Percentiles rank a stretch among this genome's conserved stretches.
phyloP scores from a whole-genome alignment of 2,888 invertebrate genomes.

The Icerya purchasi region DNA sequence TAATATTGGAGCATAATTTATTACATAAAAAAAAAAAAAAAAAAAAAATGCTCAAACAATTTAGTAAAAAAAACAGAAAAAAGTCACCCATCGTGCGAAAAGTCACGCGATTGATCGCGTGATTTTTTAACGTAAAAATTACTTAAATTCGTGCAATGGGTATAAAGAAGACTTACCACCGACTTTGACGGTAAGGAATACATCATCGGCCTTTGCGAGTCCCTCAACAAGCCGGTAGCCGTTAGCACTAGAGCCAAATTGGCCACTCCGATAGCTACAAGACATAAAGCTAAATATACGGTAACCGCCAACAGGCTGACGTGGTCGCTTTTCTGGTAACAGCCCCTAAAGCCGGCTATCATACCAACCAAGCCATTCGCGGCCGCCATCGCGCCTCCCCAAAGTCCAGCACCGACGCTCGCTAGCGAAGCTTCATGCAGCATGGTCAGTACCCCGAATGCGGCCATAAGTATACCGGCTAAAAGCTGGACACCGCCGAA shows the following conservation, averaged over 20 bases:
- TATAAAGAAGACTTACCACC: constrained; percentile 14
- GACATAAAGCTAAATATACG: constrained; percentile 23
- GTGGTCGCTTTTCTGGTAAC: constrained; percentile 17
- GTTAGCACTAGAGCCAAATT: constrained; percentile 24
- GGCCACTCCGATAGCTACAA: constrained; percentile 23
- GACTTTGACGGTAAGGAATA: constrained; percentile 16
- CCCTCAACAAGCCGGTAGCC: constrained; percentile 23
- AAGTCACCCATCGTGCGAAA: no score
- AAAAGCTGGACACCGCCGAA: constrained; percentile 19
- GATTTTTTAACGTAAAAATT: no score
- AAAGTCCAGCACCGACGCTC: constrained; percentile 21
- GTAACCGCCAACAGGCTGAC: constrained; percentile 18
- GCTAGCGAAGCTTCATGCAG: constrained; percentile 21
- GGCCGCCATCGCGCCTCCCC: constrained; percentile 22
- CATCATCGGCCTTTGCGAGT: constrained; percentile 19
- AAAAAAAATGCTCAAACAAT: no score
- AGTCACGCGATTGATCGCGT: no score
- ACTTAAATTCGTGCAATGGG: background rate
- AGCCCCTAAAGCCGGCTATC: constrained; percentile 20
- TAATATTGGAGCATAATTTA: no score
- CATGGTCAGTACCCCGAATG: constrained; percentile 21
- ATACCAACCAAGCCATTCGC: constrained; percentile 21
- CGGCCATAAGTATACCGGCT: constrained; percentile 21
- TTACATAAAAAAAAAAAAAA: no score
- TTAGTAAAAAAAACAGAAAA: no score